A percentile compares a stretch with the other conserved stretches of the same genome.
Evolutionary conservation across 2,888 invertebrate species (phyloP).

Genomic region (Halocaridina rubra): DNA sequence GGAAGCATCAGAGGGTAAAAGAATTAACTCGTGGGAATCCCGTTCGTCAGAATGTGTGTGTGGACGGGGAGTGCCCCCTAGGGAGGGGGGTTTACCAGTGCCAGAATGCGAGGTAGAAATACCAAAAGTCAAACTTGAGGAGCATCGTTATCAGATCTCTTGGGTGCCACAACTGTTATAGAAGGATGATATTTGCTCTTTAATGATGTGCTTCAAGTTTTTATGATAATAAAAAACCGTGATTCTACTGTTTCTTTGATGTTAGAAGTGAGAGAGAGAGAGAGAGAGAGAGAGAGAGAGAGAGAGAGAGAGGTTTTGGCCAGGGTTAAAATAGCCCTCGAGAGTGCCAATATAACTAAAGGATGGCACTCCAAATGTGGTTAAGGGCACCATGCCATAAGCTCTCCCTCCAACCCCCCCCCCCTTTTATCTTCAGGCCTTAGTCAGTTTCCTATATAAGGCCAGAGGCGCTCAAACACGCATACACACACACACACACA

Average conservation of each 20-base stretch:
- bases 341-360: not conserved
- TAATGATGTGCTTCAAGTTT: too few species aligned
- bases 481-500: not conserved
- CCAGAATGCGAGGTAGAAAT: not conserved
- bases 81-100: not conserved
- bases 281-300: slow-evolving; percentile 16
- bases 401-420: not conserved
- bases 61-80: not conserved
- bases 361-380: slow-evolving; percentile 2
- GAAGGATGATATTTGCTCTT: too few species aligned
- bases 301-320: not conserved
- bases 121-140: not conserved
- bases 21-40: not conserved
- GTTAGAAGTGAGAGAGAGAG: slow-evolving; percentile 4
- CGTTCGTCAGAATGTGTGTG: not conserved
- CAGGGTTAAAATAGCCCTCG: slow-evolving; percentile 4
- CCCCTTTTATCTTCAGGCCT: not conserved
- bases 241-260: too few species aligned
- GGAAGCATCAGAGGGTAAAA: not conserved
- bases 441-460: not conserved
- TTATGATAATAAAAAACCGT: too few species aligned
- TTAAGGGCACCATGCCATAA: not conserved
- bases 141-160: too few species aligned
- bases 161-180: too few species aligned
- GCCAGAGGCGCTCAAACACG: not conserved